phyloP scores from a whole-genome alignment of 2,888 invertebrate genomes.

The Cryptosula pallasiana region DNA sequence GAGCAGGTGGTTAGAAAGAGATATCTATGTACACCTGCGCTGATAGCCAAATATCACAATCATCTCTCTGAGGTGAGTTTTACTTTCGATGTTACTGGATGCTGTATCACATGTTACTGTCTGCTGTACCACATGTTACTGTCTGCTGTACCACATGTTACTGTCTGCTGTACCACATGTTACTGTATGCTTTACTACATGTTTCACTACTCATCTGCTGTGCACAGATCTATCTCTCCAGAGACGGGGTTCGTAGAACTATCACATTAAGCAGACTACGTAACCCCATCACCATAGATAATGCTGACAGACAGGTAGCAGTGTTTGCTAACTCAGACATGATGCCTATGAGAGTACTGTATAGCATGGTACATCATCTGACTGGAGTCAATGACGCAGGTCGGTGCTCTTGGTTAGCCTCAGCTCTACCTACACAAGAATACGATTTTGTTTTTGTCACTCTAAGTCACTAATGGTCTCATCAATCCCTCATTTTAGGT shows the following conservation, averaged over 20 bases:
- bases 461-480: too few relatives aligned
- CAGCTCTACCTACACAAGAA: too few relatives aligned
- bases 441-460: too few relatives aligned
- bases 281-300: constrained; percentile 35
- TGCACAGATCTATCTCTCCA: constrained; percentile 35
- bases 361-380: constrained; percentile 16
- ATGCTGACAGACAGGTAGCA: constrained; percentile 42
- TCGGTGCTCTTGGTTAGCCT: too few relatives aligned
- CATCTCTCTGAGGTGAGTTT: not conserved
- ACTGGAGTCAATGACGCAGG: not conserved
- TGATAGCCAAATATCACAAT: not conserved
- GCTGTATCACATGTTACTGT: too few relatives aligned
- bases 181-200: not conserved
- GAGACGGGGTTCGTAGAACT: constrained; percentile 35
- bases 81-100: too few relatives aligned
- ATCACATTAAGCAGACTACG: constrained; percentile 33
- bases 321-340: not conserved
- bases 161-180: too few relatives aligned
- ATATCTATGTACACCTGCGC: not conserved
- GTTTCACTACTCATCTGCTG: not conserved
- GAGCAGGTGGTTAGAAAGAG: not conserved
- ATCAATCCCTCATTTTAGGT: too few relatives aligned
- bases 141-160: too few relatives aligned
- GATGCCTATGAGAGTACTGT: not conserved
- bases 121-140: too few relatives aligned